A percentile compares a stretch with the other conserved stretches of the same genome.
These are phyloP conservation scores for Monoplex corrugatus DNA, from an alignment of 2,888 invertebrate genomes.

Conservation along the genomic window DNA sequence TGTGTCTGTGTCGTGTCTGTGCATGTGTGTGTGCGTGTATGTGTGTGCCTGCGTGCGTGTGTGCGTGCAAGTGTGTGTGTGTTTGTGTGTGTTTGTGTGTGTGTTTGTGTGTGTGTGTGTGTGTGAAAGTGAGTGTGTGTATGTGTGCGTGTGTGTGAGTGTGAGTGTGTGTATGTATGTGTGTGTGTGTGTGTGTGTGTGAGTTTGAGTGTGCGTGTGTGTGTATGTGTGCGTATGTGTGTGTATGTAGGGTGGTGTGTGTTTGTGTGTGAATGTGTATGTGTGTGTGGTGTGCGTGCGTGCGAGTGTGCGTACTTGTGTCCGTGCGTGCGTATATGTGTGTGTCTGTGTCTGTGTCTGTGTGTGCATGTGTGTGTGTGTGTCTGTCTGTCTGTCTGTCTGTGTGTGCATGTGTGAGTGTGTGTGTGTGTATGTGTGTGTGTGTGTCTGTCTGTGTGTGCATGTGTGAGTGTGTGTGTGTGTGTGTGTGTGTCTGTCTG, in stretches of 20 bases:
- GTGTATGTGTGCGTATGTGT: background rate
- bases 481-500: background rate
- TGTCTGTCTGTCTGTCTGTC: too few species aligned
- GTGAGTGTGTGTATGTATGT: conserved; percentile 11
- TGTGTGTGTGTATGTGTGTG: background rate
- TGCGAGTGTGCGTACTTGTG: too few species aligned
- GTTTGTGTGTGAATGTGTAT: background rate
- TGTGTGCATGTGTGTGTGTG: too few species aligned
- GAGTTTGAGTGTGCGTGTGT: background rate
- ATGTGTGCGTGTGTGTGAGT: conserved; percentile 11
- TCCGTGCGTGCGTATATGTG: too few species aligned
- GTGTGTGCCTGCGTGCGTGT: background rate
- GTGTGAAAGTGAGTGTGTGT: background rate
- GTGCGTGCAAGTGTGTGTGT: background rate
- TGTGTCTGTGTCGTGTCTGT: background rate
- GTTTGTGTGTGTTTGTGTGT: background rate
- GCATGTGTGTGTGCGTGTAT: background rate
- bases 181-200: background rate
- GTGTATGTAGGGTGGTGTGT: background rate
- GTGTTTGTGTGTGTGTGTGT: background rate
- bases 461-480: background rate
- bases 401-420: background rate
- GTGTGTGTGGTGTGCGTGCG: conserved; percentile 18
- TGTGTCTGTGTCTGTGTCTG: too few species aligned
- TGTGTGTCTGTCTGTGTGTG: conserved; percentile 4